These are phyloP conservation scores for Amphiprion percula DNA, from an alignment of 2,113 vertebrate genomes.

Conservation along the genomic window DNA sequence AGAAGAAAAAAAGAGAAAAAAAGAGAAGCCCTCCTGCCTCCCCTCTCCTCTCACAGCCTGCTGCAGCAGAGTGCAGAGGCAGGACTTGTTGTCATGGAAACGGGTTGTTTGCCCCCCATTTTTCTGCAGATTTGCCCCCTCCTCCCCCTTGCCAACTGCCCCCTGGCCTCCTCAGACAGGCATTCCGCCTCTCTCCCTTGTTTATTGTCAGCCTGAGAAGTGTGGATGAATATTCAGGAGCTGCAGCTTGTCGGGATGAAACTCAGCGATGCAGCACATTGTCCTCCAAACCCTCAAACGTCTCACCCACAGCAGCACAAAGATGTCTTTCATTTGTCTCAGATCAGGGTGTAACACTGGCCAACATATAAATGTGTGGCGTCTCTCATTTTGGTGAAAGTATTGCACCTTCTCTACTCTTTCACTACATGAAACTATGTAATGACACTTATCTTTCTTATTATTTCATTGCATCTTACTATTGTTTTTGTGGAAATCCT, in stretches of 20 bases:
- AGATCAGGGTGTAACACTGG: constrained; percentile 20
- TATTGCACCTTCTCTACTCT: too few relatives aligned
- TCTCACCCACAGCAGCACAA: constrained; percentile 59
- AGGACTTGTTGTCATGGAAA: constrained; percentile 83
- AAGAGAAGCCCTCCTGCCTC: constrained; percentile 55
- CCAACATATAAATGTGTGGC: too few relatives aligned
- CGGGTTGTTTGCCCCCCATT: constrained; percentile 81
- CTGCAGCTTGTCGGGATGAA: constrained; percentile 31
- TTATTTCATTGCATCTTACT: too few relatives aligned
- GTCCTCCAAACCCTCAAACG: constrained; percentile 30
- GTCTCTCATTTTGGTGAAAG: too few relatives aligned
- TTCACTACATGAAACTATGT: too few relatives aligned
- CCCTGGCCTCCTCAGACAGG: constrained; percentile 47
- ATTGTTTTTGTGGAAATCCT: too few relatives aligned
- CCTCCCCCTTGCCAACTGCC: not conserved
- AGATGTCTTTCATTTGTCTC: constrained; percentile 56
- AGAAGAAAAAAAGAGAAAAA: constrained; percentile 1
- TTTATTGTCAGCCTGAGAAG: constrained; percentile 74
- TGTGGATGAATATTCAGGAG: constrained; percentile 78
- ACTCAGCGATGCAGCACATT: constrained; percentile 45
- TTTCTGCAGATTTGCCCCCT: constrained; percentile 57
- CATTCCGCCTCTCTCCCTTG: constrained; percentile 68
- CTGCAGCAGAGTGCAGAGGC: constrained; percentile 75
- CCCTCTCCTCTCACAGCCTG: constrained; percentile 71
- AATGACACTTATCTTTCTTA: too few relatives aligned